These are phyloP conservation scores for Seriola quinqueradiata DNA, from an alignment of 2,113 vertebrate species.

Conservation along the genomic window DNA sequence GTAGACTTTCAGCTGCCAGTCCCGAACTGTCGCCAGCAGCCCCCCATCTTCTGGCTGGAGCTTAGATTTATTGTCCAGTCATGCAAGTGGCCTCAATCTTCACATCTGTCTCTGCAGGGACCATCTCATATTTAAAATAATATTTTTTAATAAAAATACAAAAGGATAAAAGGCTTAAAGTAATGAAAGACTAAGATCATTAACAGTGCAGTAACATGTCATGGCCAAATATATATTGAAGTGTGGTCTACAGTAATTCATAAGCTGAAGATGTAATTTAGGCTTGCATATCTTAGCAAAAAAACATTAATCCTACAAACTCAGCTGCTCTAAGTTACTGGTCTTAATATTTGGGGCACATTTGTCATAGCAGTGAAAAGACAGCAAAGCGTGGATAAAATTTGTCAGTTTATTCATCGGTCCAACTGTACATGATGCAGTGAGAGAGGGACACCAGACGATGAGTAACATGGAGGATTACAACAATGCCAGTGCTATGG, in stretches of 20 bases:
- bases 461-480: constrained; percentile 76
- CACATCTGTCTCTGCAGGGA: too few relatives aligned
- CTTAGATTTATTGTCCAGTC: too few relatives aligned
- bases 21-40: too few relatives aligned
- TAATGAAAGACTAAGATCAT: too few relatives aligned
- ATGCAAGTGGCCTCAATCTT: too few relatives aligned
- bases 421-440: constrained; percentile 84
- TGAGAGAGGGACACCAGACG: constrained; percentile 80
- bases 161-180: too few relatives aligned
- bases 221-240: too few relatives aligned
- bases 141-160: too few relatives aligned
- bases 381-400: constrained; percentile 68
- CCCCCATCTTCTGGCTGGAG: too few relatives aligned
- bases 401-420: constrained; percentile 82
- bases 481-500: constrained; percentile 76
- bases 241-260: neutral
- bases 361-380: constrained; percentile 19
- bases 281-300: neutral
- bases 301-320: neutral
- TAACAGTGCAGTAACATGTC: too few relatives aligned
- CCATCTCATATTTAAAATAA: too few relatives aligned
- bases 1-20: too few relatives aligned
- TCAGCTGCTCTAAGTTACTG: neutral
- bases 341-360: neutral
- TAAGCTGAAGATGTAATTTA: neutral